phyloP scores from a whole-genome alignment of 1,140 invertebrate species.

The Drosophila sproati region DNA sequence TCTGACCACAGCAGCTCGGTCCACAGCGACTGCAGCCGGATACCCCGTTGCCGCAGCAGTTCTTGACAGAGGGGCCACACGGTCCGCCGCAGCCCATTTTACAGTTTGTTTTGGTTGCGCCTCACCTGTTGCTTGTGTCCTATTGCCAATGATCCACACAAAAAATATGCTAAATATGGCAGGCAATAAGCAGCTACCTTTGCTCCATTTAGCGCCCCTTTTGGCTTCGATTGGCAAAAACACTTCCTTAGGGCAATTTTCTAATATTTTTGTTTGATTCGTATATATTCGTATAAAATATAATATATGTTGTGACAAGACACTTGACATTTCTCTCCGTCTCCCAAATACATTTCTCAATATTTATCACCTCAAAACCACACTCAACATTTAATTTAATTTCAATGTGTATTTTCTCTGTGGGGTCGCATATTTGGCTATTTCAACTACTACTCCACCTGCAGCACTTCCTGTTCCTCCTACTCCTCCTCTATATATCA shows the following conservation, averaged over 20 bases:
- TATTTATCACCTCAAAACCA: constrained; percentile 14
- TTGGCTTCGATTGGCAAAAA: constrained; percentile 49
- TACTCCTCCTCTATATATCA: background rate
- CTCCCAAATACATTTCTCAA: background rate
- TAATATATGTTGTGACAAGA: background rate
- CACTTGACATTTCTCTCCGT: constrained; percentile 2
- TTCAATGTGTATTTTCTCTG: constrained; percentile 37
- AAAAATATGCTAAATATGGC: constrained; percentile 73
- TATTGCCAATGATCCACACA: constrained; percentile 34
- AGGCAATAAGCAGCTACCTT: constrained; percentile 24
- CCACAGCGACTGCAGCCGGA: constrained; percentile 27
- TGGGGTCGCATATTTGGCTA: constrained; percentile 36
- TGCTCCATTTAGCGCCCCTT: constrained; percentile 70
- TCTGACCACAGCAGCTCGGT: background rate
- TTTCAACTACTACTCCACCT: background rate
- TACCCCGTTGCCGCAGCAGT: background rate
- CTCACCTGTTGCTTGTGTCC: constrained; percentile 43
- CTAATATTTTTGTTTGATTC: constrained; percentile 7
- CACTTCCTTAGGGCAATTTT: constrained; percentile 6
- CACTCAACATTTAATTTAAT: constrained; percentile 42
- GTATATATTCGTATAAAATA: background rate
- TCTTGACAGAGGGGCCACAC: constrained; percentile 1
- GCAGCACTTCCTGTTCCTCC: no score
- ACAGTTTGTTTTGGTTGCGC: background rate
- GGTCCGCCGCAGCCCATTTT: constrained; percentile 1